Conservation (phyloP, 2,888 invertebrate genomes). For the Tetragonula carbonaria region DNA sequence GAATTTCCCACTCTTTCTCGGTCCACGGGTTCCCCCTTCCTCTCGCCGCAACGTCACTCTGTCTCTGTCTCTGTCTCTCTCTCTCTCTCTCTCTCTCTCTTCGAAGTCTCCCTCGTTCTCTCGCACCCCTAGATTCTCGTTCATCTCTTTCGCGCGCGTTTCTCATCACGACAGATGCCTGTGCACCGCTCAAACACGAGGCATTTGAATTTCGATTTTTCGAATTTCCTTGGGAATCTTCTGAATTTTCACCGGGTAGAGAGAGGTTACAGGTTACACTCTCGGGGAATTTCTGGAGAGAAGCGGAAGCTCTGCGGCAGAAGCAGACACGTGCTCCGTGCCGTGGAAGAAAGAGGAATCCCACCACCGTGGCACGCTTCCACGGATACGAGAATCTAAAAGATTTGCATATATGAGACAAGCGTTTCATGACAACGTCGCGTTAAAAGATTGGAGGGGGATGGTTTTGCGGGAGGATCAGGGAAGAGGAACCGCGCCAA, state of each 20-base stretch:
- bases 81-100: background rate
- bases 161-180: slow-evolving; percentile 24
- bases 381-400: background rate
- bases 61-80: slow-evolving; percentile 41
- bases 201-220: background rate
- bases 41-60: background rate
- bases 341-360: background rate
- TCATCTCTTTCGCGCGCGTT: slow-evolving; percentile 45
- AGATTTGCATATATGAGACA: background rate
- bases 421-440: background rate
- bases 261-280: too few relatives aligned
- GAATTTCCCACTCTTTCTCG: slow-evolving; percentile 44
- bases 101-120: background rate
- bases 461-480: background rate
- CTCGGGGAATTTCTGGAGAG: background rate
- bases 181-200: background rate
- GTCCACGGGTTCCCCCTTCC: background rate
- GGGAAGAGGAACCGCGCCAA: slow-evolving; percentile 34
- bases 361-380: background rate
- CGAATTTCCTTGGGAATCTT: background rate
- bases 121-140: slow-evolving; percentile 2
- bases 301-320: background rate
- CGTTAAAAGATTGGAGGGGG: background rate
- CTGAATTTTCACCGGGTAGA: background rate
- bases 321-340: background rate